phyloP scores from a whole-genome alignment of 2,797 vertebrate species.

The Danio albolineatus region DNA sequence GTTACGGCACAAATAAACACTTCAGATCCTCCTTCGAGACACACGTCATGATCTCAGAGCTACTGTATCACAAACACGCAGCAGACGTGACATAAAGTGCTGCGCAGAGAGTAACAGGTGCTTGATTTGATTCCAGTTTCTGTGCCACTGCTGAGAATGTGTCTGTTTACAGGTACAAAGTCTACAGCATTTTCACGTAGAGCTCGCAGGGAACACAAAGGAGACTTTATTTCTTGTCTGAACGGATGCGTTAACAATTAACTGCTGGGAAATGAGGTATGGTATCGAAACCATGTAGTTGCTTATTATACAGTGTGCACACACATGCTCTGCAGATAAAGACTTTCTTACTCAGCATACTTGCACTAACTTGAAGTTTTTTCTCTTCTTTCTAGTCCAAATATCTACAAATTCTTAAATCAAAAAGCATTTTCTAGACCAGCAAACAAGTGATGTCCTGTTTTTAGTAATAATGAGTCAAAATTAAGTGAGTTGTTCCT shows the following conservation, averaged over 20 bases:
- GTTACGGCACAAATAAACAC: slow-evolving; percentile 48
- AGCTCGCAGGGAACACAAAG: slow-evolving; percentile 69
- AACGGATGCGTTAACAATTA: slow-evolving; percentile 68
- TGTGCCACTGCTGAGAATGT: slow-evolving; percentile 59
- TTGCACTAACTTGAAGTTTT: too few species aligned
- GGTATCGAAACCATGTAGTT: slow-evolving; percentile 13
- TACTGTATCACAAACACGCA: slow-evolving; percentile 15
- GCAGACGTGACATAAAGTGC: slow-evolving; percentile 4
- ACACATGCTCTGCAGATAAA: neutral
- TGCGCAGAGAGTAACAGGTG: slow-evolving; percentile 72
- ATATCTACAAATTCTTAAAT: neutral
- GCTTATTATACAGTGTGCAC: slow-evolving; percentile 18
- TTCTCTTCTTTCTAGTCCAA: neutral
- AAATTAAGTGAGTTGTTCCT: too few species aligned
- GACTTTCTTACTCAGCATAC: neutral
- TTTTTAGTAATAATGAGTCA: too few species aligned
- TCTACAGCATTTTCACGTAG: slow-evolving; percentile 67
- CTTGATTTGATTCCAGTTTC: slow-evolving; percentile 69
- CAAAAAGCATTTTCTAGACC: too few species aligned
- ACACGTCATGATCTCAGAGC: neutral
- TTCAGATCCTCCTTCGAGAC: slow-evolving; percentile 20
- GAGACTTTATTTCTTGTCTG: slow-evolving; percentile 63
- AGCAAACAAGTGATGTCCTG: too few species aligned
- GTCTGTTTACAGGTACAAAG: slow-evolving; percentile 76
- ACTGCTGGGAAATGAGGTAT: slow-evolving; percentile 56